A percentile compares a stretch with the other conserved stretches of the same genome.
These are phyloP conservation scores for Dorcus hopei DNA, from an alignment of 2,888 invertebrate genomes.

Conservation along the genomic window DNA sequence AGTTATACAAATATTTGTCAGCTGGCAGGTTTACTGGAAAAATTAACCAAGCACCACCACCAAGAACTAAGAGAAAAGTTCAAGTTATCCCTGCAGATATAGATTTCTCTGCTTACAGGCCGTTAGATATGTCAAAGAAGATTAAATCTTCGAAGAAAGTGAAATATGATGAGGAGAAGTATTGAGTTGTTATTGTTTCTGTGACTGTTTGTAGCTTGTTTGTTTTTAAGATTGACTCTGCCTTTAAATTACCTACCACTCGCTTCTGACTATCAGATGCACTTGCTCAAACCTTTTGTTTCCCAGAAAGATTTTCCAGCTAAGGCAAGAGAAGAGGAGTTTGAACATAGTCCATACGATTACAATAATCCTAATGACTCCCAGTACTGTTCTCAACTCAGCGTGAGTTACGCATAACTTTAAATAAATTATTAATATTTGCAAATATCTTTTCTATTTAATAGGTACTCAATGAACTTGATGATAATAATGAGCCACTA, in stretches of 20 bases:
- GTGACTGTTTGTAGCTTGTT: too few relatives aligned
- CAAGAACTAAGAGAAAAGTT: too few relatives aligned
- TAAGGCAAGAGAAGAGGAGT: slow-evolving; percentile 2
- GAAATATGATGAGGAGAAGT: too few relatives aligned
- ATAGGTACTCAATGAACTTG: neutral
- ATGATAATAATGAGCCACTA: neutral
- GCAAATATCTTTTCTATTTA: neutral
- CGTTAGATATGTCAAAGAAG: too few relatives aligned
- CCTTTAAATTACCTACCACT: slow-evolving; percentile 7
- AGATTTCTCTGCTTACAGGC: too few relatives aligned
- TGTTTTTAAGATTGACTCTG: slow-evolving; percentile 18
- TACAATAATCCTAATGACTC: slow-evolving; percentile 57
- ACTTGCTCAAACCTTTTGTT: slow-evolving; percentile 10
- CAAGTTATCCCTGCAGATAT: too few relatives aligned
- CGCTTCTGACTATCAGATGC: slow-evolving; percentile 2
- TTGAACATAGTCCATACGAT: slow-evolving; percentile 47
- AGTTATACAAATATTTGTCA: too few relatives aligned
- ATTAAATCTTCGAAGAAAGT: too few relatives aligned
- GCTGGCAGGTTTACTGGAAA: slow-evolving; percentile 22
- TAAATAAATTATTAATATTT: neutral
- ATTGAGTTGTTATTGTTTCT: too few relatives aligned
- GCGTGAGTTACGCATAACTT: slow-evolving; percentile 3
- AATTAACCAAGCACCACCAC: slow-evolving; percentile 5
- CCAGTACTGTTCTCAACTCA: slow-evolving; percentile 48
- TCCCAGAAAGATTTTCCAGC: slow-evolving; percentile 12